Conservation (phyloP, 2,888 invertebrate species). For the Nycteola revayana region DNA sequence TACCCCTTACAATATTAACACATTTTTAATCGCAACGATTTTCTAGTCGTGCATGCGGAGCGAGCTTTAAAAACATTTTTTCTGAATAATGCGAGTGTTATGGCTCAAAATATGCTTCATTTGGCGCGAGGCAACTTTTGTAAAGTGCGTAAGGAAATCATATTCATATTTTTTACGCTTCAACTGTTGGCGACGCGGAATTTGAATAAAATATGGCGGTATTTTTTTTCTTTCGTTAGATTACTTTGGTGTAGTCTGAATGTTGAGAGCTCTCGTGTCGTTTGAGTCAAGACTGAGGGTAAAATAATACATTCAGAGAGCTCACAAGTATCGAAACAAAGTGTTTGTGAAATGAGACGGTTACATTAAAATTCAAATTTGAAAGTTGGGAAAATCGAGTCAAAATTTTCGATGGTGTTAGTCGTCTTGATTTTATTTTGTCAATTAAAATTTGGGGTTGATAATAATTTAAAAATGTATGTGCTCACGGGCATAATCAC, state of each 20-base stretch:
- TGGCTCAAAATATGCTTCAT: slow-evolving; percentile 79
- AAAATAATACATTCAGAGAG: background rate
- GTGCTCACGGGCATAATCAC: too few species aligned
- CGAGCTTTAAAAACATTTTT: slow-evolving; percentile 40
- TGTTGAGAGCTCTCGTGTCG: slow-evolving; percentile 21
- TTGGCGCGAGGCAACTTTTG: slow-evolving; percentile 72
- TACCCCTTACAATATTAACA: too few species aligned
- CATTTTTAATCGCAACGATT: too few species aligned
- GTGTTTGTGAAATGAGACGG: too few species aligned
- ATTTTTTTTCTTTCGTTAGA: slow-evolving; percentile 32
- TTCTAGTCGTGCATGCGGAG: slow-evolving; percentile 20
- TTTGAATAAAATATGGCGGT: slow-evolving; percentile 64
- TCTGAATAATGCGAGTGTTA: slow-evolving; percentile 77
- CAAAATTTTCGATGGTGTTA: too few species aligned
- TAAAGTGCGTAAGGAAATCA: slow-evolving; percentile 73
- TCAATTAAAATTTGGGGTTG: too few species aligned
- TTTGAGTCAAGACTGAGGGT: slow-evolving; percentile 6
- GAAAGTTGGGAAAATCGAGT: too few species aligned
- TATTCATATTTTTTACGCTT: slow-evolving; percentile 80
- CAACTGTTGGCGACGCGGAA: slow-evolving; percentile 66
- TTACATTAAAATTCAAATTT: too few species aligned
- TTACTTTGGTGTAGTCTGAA: slow-evolving; percentile 31
- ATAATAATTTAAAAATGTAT: too few species aligned
- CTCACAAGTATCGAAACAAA: too few species aligned
- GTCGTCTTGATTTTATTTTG: too few species aligned